These are phyloP conservation scores for Eudemis profundana DNA, from an alignment of 2,888 invertebrate species.

Conservation along the genomic window DNA sequence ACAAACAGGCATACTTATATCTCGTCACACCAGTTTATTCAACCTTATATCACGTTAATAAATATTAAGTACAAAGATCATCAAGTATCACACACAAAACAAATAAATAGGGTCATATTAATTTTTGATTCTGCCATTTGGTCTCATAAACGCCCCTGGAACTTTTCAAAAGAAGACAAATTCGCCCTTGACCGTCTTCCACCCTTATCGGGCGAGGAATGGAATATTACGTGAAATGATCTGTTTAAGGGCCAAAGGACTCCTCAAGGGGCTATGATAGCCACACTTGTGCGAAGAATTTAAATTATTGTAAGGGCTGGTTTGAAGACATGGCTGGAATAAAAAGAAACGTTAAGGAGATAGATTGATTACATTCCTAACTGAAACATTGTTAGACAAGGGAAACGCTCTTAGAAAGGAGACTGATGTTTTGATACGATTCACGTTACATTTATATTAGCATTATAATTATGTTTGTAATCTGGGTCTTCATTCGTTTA, in stretches of 20 bases:
- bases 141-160: background rate
- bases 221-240: conserved; percentile 33
- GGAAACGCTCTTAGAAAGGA: no score
- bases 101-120: background rate
- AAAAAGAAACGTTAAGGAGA: background rate
- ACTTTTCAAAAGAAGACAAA: background rate
- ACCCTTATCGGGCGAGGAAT: conserved; percentile 15
- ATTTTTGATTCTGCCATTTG: background rate
- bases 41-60: no score
- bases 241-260: conserved; percentile 16
- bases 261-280: conserved; percentile 20
- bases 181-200: conserved; percentile 14
- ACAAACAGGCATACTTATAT: no score
- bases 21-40: no score
- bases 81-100: no score
- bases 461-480: no score
- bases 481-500: no score
- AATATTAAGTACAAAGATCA: no score
- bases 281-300: conserved; percentile 20
- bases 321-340: conserved; percentile 10
- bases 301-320: conserved; percentile 18
- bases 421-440: no score
- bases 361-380: conserved; percentile 7
- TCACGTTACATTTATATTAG: no score
- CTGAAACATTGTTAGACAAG: background rate